phyloP scores from a whole-genome alignment of 2,888 invertebrate species.

The Germaria angustata region DNA sequence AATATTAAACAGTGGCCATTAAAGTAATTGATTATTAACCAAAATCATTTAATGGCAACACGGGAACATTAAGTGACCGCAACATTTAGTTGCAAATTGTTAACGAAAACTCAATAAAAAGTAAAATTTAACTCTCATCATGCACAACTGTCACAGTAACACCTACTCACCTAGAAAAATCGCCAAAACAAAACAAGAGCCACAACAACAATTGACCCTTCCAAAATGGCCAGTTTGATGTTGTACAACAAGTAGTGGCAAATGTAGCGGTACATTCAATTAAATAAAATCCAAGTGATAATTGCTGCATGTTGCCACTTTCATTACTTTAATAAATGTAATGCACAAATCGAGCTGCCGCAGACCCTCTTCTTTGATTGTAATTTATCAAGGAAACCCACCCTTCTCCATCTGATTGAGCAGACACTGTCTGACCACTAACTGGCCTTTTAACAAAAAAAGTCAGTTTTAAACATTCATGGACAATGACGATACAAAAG shows the following conservation, averaged over 20 bases:
- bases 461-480: constrained; percentile 1
- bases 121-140: neutral
- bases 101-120: neutral
- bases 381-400: constrained; percentile 48
- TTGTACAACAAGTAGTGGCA: neutral
- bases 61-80: neutral
- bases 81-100: constrained; percentile 24
- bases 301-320: constrained; percentile 48
- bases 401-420: neutral
- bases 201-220: constrained; percentile 16
- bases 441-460: constrained; percentile 33
- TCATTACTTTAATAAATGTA: constrained; percentile 21
- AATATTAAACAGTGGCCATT: constrained; percentile 4
- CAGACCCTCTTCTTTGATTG: constrained; percentile 25
- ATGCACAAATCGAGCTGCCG: constrained; percentile 27
- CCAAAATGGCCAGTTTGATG: constrained; percentile 2
- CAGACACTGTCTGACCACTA: constrained; percentile 38
- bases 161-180: constrained; percentile 45
- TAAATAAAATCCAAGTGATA: constrained; percentile 43
- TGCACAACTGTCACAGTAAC: constrained; percentile 53
- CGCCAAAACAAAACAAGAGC: too few species aligned
- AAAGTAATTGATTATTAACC: constrained; percentile 29
- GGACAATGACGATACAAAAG: neutral
- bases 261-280: constrained; percentile 31
- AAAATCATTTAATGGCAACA: neutral